Evolutionary conservation across 53 echinoderm and acorn worm species (phyloP).

Genomic region (Zoroaster sp.): DNA sequence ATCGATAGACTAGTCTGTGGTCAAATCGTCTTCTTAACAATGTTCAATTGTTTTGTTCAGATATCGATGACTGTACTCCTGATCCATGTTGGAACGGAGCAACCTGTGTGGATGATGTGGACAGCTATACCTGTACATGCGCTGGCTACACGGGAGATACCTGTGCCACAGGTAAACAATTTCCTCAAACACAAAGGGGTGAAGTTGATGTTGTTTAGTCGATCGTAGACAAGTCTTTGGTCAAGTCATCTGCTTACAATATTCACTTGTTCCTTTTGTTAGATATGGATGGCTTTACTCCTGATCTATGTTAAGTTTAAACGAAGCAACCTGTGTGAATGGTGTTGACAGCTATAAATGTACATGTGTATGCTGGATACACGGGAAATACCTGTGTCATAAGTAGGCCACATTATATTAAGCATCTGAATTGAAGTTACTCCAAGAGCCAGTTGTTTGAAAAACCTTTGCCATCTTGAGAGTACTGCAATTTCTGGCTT

Average conservation of each 20-base stretch:
- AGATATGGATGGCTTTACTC: neutral
- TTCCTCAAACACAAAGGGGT: too few species aligned
- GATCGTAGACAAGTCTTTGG: neutral
- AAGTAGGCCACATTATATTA: too few species aligned
- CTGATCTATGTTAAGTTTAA: neutral
- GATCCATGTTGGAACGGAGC: neutral
- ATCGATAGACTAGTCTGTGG: too few species aligned
- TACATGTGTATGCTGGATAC: neutral
- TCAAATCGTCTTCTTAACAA: too few species aligned
- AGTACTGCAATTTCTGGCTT: too few species aligned
- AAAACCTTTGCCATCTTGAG: too few species aligned
- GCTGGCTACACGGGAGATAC: neutral
- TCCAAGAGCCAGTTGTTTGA: too few species aligned
- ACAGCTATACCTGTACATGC: neutral
- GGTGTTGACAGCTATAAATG: neutral
- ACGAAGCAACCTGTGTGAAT: neutral
- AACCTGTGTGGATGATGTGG: neutral
- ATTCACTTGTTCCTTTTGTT: too few species aligned
- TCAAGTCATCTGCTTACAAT: too few species aligned
- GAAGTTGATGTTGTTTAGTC: neutral
- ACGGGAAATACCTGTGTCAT: neutral
- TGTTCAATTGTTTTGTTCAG: too few species aligned
- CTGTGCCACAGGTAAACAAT: neutral
- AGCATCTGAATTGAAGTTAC: too few species aligned
- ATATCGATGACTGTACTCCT: neutral